Percentiles rank a stretch among this genome's conserved stretches.
Evolutionary conservation across 2,797 vertebrate genomes (phyloP).

Genomic region (Bufotes viridis): DNA sequence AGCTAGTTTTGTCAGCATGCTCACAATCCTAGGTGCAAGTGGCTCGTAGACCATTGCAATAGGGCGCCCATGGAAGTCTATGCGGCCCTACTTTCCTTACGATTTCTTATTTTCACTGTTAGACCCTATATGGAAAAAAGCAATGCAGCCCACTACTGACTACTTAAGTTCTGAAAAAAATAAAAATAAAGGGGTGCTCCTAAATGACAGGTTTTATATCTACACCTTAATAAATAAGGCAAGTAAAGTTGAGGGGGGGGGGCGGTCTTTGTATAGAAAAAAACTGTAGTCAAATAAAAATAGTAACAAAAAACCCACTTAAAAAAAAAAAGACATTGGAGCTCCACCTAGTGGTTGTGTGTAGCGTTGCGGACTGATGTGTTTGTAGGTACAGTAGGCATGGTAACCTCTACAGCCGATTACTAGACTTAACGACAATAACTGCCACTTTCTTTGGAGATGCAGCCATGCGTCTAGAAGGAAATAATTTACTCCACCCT

Average conservation of each 20-base stretch:
- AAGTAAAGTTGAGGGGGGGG: background rate
- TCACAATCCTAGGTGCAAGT: no score
- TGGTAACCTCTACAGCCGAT: background rate
- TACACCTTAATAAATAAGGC: background rate
- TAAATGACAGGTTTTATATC: background rate
- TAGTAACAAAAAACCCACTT: background rate
- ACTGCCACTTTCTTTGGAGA: background rate
- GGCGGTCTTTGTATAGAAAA: background rate
- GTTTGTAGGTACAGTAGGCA: background rate
- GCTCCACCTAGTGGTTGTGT: conserved; percentile 23
- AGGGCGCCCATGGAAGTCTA: no score
- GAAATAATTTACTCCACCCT: background rate
- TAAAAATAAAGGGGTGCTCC: background rate
- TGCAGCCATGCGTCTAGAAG: background rate
- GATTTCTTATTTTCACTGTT: no score
- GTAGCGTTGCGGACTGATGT: background rate
- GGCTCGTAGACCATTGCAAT: no score
- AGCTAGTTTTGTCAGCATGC: no score
- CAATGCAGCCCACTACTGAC: no score
- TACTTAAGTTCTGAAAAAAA: no score
- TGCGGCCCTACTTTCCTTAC: no score
- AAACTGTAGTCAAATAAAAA: no score
- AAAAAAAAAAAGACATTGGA: background rate
- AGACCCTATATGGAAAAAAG: no score
- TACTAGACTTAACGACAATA: background rate